Conservation (phyloP, 2,888 invertebrate species). For the Sericinus montela region DNA sequence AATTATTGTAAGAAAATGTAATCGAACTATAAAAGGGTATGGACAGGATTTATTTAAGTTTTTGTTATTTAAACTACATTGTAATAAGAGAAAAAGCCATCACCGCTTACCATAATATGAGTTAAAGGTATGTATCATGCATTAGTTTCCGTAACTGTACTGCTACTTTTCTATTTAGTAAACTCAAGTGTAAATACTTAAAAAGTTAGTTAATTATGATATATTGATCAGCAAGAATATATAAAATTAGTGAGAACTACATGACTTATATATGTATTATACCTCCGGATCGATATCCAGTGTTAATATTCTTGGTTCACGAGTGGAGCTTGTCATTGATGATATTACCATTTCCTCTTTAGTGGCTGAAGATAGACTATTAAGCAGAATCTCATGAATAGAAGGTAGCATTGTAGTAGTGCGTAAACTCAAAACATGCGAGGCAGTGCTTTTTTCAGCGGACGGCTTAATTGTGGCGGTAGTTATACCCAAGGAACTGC, state of each 20-base stretch:
- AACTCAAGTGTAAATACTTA: background rate
- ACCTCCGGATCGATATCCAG: conserved; percentile 82
- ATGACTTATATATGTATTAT: conserved; percentile 61
- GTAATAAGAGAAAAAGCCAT: conserved; percentile 27
- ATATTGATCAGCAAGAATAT: conserved; percentile 26
- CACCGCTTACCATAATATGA: conserved; percentile 56
- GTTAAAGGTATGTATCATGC: conserved; percentile 11
- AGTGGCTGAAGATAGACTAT: conserved; percentile 80
- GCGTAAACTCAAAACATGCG: conserved; percentile 78
- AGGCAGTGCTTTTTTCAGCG: conserved; percentile 76
- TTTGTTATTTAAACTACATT: background rate
- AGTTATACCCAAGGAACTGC: conserved; percentile 71
- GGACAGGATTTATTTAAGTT: no score
- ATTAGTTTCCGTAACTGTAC: conserved; percentile 1
- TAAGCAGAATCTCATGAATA: conserved; percentile 80
- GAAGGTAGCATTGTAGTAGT: conserved; percentile 79
- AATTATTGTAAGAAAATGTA: conserved; percentile 40
- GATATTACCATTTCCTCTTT: conserved; percentile 79
- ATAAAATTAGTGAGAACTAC: conserved; percentile 34
- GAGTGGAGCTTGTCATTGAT: conserved; percentile 72
- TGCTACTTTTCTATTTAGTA: background rate
- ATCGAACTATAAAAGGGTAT: background rate
- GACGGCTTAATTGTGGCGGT: conserved; percentile 64
- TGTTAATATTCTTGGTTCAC: conserved; percentile 78
- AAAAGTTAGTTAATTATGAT: conserved; percentile 18